phyloP scores from a whole-genome alignment of 30 jellyfish, hydroid and myxozoan genomes.

The Aurelia coerulea region DNA sequence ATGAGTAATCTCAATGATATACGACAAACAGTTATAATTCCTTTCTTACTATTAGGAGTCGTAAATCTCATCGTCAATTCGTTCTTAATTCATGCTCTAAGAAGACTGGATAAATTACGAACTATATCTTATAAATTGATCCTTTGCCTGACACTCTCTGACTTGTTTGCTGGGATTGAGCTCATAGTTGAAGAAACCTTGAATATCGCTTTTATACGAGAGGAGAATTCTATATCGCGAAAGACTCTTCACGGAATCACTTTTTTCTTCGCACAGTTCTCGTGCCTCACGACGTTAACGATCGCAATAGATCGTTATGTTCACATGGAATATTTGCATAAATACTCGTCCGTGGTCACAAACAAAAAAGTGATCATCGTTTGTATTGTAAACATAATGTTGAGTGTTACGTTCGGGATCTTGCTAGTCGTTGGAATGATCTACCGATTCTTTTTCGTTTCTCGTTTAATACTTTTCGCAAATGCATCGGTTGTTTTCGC shows the following conservation, averaged over 20 bases:
- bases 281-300: slow-evolving; percentile 7
- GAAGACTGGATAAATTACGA: slow-evolving; percentile 6
- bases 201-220: background rate
- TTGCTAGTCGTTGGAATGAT: slow-evolving; percentile 12
- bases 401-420: background rate
- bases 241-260: background rate
- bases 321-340: slow-evolving; percentile 27
- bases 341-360: slow-evolving; percentile 20
- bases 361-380: background rate
- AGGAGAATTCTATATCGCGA: background rate
- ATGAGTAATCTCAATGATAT: background rate
- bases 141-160: slow-evolving; percentile 26
- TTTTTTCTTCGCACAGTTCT: slow-evolving; percentile 30
- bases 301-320: slow-evolving; percentile 52
- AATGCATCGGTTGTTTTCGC: background rate
- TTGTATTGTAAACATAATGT: background rate
- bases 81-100: slow-evolving; percentile 46
- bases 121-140: slow-evolving; percentile 22
- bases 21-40: background rate
- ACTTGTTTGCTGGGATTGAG: slow-evolving; percentile 1
- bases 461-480: slow-evolving; percentile 2
- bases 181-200: slow-evolving; percentile 1
- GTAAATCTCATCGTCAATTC: slow-evolving; percentile 23
- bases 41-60: background rate
- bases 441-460: slow-evolving; percentile 7